A percentile compares a stretch with the other conserved stretches of the same genome.
phyloP scores from a whole-genome alignment of 2,797 vertebrate genomes.

The Phrynocephalus vlangalii region DNA sequence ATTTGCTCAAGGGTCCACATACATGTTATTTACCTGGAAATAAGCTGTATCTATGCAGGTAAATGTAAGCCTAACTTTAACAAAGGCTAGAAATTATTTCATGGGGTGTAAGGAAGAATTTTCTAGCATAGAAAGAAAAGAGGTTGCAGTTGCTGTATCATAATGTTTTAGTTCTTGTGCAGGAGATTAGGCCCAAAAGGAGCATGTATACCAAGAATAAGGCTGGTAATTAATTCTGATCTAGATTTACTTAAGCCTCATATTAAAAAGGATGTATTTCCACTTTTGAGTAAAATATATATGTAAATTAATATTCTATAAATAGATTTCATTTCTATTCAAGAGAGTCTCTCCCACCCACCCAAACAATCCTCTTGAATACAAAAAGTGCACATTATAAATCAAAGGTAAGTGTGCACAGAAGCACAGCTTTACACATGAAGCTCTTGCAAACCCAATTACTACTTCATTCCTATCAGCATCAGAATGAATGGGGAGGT shows the following conservation, averaged over 20 bases:
- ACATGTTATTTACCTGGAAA: conserved; percentile 11
- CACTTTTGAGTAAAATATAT: neutral
- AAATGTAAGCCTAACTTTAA: neutral
- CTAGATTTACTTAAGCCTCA: neutral
- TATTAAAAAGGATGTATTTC: neutral
- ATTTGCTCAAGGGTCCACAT: neutral
- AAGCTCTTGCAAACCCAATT: neutral
- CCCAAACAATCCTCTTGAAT: neutral
- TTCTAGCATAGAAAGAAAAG: neutral
- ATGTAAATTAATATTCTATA: conserved; percentile 15
- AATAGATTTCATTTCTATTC: neutral
- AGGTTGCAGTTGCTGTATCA: neutral
- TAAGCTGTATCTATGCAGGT: conserved; percentile 10
- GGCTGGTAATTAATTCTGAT: neutral
- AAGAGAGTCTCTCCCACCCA: no score
- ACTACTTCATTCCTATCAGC: neutral
- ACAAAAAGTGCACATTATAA: neutral
- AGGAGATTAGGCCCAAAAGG: neutral
- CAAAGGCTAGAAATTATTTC: neutral
- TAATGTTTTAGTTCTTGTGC: neutral
- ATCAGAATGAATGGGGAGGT: neutral
- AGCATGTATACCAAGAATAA: neutral
- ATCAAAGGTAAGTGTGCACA: neutral
- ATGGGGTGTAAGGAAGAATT: neutral
- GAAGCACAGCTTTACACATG: neutral